Evolutionary conservation across 2,888 invertebrate genomes (phyloP).

Genomic region (Stratiomys singularior): DNA sequence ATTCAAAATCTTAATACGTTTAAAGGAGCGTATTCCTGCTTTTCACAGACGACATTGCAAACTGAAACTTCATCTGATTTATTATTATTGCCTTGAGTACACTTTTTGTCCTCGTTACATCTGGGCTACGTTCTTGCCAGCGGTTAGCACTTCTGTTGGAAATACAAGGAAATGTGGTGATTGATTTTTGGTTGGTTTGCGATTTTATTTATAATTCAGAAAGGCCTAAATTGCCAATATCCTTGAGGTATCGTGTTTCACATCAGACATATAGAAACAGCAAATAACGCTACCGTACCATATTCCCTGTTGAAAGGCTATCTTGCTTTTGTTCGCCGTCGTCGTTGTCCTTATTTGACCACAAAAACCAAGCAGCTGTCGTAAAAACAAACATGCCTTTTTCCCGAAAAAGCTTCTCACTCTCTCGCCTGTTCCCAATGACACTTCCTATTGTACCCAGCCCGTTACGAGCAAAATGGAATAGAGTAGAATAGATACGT

Average conservation of each 20-base stretch:
- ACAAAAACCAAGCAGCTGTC: conserved; percentile 26
- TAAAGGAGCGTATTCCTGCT: too few species aligned
- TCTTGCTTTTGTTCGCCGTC: conserved; percentile 14
- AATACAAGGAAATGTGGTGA: conserved; percentile 20
- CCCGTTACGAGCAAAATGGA: neutral
- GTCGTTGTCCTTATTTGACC: conserved; percentile 18
- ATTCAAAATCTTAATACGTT: too few species aligned
- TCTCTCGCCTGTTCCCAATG: neutral
- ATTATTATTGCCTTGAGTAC: neutral
- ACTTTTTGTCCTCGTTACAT: conserved; percentile 1
- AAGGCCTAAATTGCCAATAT: conserved; percentile 38
- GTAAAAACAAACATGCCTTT: conserved; percentile 16
- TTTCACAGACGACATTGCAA: too few species aligned
- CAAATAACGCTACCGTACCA: neutral
- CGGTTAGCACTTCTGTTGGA: neutral
- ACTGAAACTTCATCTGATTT: neutral
- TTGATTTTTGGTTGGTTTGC: conserved; percentile 19
- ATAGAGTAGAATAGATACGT: too few species aligned
- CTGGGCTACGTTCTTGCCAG: neutral
- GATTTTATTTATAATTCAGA: conserved; percentile 41
- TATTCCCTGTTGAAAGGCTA: conserved; percentile 1
- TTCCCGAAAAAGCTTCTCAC: neutral
- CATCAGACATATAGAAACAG: conserved; percentile 19
- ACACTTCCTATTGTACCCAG: neutral
- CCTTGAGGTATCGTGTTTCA: conserved; percentile 38